phyloP scores from a whole-genome alignment of 2,797 vertebrate genomes.

The Enteromius argenteus region DNA sequence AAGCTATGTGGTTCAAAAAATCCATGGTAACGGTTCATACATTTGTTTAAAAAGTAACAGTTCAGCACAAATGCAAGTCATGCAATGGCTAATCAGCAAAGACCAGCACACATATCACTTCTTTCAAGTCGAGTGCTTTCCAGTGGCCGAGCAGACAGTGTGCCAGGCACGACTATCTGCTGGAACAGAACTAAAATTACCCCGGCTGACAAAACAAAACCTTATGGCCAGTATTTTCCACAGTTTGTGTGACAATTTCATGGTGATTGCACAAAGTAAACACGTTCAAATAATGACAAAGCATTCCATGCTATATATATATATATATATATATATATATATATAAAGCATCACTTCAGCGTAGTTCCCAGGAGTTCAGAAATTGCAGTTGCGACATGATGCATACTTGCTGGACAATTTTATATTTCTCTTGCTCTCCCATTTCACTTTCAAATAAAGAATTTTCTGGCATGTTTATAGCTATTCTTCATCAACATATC shows the following conservation, averaged over 20 bases:
- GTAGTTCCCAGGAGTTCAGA: too few species aligned
- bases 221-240: constrained; percentile 3
- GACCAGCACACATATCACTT: background rate
- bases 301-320: background rate
- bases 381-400: background rate
- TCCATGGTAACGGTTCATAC: background rate
- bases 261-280: constrained; percentile 9
- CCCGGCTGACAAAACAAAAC: background rate
- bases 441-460: background rate
- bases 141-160: background rate
- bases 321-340: background rate
- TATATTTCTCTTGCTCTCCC: background rate
- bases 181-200: constrained; percentile 16
- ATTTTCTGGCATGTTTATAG: background rate
- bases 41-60: background rate
- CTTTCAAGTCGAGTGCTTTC: constrained; percentile 22
- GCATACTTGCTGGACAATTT: background rate
- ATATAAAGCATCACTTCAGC: background rate
- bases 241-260: constrained; percentile 4
- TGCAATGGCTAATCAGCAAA: background rate
- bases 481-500: background rate
- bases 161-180: background rate
- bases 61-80: background rate
- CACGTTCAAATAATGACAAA: constrained; percentile 10
- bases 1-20: background rate